Evolutionary conservation across 2,888 invertebrate species (phyloP).

Genomic region (Eucriotettix oculatus): DNA sequence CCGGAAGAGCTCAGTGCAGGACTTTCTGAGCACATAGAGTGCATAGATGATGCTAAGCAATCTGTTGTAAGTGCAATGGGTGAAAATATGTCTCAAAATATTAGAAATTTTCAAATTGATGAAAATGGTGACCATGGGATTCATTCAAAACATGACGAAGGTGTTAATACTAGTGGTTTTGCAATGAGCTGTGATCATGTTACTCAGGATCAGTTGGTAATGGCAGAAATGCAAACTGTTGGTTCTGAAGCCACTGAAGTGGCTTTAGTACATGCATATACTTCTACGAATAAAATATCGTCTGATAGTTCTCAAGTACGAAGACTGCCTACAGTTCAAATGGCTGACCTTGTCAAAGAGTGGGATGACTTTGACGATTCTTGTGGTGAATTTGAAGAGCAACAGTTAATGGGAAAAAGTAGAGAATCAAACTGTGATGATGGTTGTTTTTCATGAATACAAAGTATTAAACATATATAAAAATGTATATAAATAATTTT

Average conservation of each 20-base stretch:
- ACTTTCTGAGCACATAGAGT: too few species aligned
- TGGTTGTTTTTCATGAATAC: not conserved
- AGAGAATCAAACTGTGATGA: not conserved
- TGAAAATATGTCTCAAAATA: too few species aligned
- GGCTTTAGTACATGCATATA: not conserved
- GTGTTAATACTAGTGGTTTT: too few species aligned
- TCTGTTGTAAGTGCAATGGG: too few species aligned
- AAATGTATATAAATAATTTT: not conserved
- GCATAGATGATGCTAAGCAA: too few species aligned
- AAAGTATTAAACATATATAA: not conserved
- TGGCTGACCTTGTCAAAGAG: conserved; percentile 8
- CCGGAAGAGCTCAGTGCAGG: too few species aligned
- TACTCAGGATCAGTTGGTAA: not conserved
- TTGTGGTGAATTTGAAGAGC: not conserved
- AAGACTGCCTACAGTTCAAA: conserved; percentile 2
- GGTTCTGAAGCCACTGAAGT: not conserved
- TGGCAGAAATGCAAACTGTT: not conserved
- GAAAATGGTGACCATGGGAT: too few species aligned
- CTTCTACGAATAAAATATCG: not conserved
- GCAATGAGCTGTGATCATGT: not conserved
- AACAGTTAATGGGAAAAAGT: not conserved
- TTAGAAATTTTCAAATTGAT: too few species aligned
- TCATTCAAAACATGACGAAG: not conserved
- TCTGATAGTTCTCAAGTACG: not conserved
- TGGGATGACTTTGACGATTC: conserved; percentile 10